Evolutionary conservation across 2,888 invertebrate genomes (phyloP).

Genomic region (Gnatocerus cornutus): DNA sequence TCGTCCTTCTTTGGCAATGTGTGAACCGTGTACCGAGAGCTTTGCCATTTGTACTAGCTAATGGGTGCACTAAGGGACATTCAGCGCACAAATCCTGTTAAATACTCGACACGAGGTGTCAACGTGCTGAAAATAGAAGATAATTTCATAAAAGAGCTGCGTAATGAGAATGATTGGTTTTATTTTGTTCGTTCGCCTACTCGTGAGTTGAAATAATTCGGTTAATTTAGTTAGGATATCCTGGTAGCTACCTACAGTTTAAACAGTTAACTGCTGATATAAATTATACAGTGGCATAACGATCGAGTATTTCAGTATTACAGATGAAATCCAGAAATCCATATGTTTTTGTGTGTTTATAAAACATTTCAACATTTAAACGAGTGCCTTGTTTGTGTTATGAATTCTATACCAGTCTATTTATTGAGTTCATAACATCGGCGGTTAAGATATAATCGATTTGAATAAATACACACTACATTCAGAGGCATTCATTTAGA

Average conservation of each 20-base stretch:
- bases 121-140: constrained; percentile 1
- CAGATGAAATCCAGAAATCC: constrained; percentile 69
- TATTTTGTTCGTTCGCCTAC: neutral
- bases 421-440: constrained; percentile 68
- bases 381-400: constrained; percentile 67
- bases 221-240: constrained; percentile 18
- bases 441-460: constrained; percentile 67
- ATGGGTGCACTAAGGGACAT: constrained; percentile 67
- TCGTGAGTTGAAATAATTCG: constrained; percentile 19
- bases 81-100: constrained; percentile 66
- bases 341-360: constrained; percentile 69
- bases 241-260: constrained; percentile 16
- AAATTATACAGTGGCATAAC: constrained; percentile 52
- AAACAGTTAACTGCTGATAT: constrained; percentile 46
- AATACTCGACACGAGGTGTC: neutral
- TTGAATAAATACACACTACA: constrained; percentile 67
- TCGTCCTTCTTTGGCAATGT: constrained; percentile 69
- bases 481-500: constrained; percentile 54
- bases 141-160: constrained; percentile 1
- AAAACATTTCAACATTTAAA: constrained; percentile 69
- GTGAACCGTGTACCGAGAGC: constrained; percentile 70
- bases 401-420: constrained; percentile 66
- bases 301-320: constrained; percentile 49
- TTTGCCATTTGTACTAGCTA: constrained; percentile 70
- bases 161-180: constrained; percentile 3